Conservation (phyloP, 2,797 vertebrate genomes). For the Periophthalmus magnuspinnatus region DNA sequence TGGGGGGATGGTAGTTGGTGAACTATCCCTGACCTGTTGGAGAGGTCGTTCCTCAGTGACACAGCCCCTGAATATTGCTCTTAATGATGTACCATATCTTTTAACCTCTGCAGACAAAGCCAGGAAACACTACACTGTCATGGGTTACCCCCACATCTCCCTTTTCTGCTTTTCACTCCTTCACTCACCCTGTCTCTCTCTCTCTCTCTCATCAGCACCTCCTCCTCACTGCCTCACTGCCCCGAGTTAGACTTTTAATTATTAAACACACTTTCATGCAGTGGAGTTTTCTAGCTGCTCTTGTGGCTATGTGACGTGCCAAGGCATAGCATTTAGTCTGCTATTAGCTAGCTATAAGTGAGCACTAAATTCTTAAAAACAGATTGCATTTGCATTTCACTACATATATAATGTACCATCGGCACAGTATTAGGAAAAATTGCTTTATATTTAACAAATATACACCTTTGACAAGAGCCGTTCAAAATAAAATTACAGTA, state of each 20-base stretch:
- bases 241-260: constrained; percentile 62
- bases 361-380: constrained; percentile 11
- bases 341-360: constrained; percentile 12
- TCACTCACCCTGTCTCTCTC: constrained; percentile 25
- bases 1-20: constrained; percentile 41
- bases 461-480: not conserved
- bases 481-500: not conserved
- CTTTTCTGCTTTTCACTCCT: constrained; percentile 7
- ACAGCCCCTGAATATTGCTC: constrained; percentile 66
- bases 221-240: constrained; percentile 14
- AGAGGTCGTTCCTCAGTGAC: constrained; percentile 62
- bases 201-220: constrained; percentile 40
- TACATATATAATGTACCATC: not conserved
- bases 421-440: not conserved
- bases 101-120: constrained; percentile 68
- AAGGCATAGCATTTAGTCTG: constrained; percentile 24
- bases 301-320: constrained; percentile 34
- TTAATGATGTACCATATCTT: constrained; percentile 70
- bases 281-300: constrained; percentile 42
- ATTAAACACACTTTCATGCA: constrained; percentile 64
- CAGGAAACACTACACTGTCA: constrained; percentile 60
- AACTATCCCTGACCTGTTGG: constrained; percentile 73
- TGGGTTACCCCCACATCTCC: constrained; percentile 32
- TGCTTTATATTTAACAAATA: not conserved
- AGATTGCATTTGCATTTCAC: not conserved